phyloP scores from a whole-genome alignment of 1,140 invertebrate genomes.

The Heliothis subflexa region DNA sequence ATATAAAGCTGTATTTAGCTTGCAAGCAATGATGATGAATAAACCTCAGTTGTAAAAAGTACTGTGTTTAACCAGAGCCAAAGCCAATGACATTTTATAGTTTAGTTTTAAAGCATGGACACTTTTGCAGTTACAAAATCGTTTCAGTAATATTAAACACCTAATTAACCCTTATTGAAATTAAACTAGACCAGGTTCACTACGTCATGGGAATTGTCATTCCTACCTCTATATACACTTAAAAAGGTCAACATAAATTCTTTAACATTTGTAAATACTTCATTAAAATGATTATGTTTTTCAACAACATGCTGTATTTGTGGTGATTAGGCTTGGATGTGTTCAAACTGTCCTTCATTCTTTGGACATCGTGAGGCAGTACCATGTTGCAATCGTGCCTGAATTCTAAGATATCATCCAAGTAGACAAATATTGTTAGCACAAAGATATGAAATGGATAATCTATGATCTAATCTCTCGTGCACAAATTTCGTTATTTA shows the following conservation, averaged over 20 bases:
- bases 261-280: neutral
- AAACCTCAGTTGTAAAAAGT: neutral
- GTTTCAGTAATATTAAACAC: conserved; percentile 71
- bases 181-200: conserved; percentile 47
- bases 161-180: conserved; percentile 59
- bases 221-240: conserved; percentile 49
- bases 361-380: conserved; percentile 27
- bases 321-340: conserved; percentile 34
- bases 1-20: neutral
- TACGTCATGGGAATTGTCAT: conserved; percentile 25
- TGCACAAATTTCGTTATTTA: conserved; percentile 35
- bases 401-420: conserved; percentile 44
- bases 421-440: conserved; percentile 44
- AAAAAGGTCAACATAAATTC: neutral
- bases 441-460: conserved; percentile 48
- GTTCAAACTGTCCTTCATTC: conserved; percentile 24
- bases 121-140: conserved; percentile 52
- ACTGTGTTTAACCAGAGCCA: conserved; percentile 15
- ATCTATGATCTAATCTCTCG: conserved; percentile 43
- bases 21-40: neutral
- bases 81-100: conserved; percentile 40
- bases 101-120: conserved; percentile 68
- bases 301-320: conserved; percentile 22
- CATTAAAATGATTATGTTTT: neutral
- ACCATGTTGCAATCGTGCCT: conserved; percentile 32